A percentile compares a stretch with the other conserved stretches of the same genome.
Conservation (phyloP, 2,797 vertebrate genomes). For the Momotus momota region DNA sequence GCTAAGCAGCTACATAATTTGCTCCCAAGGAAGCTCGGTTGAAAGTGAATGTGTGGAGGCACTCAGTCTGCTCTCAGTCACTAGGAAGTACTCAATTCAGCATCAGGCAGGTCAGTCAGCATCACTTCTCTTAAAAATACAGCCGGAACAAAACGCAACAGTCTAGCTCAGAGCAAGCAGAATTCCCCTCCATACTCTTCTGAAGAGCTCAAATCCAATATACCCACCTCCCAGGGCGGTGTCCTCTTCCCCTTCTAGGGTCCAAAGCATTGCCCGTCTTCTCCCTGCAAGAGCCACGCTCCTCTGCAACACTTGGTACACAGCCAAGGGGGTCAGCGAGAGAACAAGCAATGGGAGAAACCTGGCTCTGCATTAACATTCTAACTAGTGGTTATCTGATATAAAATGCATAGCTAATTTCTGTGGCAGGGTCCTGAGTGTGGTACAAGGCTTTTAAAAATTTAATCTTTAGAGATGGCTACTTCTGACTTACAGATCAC, state of each 20-base stretch:
- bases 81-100: neutral
- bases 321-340: neutral
- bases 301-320: fast-evolving
- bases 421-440: neutral
- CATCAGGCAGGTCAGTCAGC: neutral
- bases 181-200: neutral
- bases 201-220: neutral
- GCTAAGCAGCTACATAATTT: neutral
- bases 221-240: neutral
- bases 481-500: neutral
- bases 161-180: neutral
- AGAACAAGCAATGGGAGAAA: neutral
- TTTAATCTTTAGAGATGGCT: neutral
- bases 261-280: neutral
- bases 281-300: fast-evolving
- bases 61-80: fast-evolving
- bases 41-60: neutral
- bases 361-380: neutral
- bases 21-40: neutral
- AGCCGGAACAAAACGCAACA: neutral
- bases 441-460: neutral
- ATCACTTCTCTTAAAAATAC: neutral
- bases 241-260: neutral
- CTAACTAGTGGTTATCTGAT: neutral
- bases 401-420: neutral